Conservation (phyloP, 2,797 vertebrate species). For the Moxostoma hubbsi region DNA sequence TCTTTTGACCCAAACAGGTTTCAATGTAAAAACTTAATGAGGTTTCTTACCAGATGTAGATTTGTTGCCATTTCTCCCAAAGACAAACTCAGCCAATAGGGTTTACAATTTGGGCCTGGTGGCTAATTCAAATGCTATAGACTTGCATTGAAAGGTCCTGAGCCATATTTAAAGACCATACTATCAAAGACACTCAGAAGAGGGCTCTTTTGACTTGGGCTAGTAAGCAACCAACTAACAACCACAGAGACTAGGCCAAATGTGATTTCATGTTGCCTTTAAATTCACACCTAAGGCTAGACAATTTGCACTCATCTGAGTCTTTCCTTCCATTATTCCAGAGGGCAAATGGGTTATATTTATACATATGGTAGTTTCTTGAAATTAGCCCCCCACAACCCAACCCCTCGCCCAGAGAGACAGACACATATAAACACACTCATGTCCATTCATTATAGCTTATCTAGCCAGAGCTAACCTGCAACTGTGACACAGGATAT, state of each 20-base stretch:
- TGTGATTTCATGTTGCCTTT: slow-evolving; percentile 17
- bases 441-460: slow-evolving; percentile 56
- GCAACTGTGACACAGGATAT: slow-evolving; percentile 60
- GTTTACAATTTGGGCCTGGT: too few relatives aligned
- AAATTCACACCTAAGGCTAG: neutral
- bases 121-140: too few relatives aligned
- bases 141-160: too few relatives aligned
- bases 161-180: too few relatives aligned
- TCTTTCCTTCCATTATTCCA: slow-evolving; percentile 13
- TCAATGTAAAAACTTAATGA: too few relatives aligned
- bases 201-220: too few relatives aligned
- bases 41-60: too few relatives aligned
- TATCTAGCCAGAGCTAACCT: slow-evolving; percentile 59
- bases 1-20: too few relatives aligned
- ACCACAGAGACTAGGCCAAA: neutral
- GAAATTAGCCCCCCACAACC: slow-evolving; percentile 5
- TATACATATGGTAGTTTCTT: slow-evolving; percentile 30
- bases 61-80: too few relatives aligned
- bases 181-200: too few relatives aligned
- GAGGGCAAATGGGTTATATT: slow-evolving; percentile 29
- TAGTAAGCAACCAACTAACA: too few relatives aligned
- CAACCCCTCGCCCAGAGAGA: slow-evolving; percentile 15
- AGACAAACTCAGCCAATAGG: too few relatives aligned
- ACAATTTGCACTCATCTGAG: slow-evolving; percentile 14
- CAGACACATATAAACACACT: slow-evolving; percentile 45